A percentile compares a stretch with the other conserved stretches of the same genome.
Evolutionary conservation across 2,113 vertebrate species (phyloP).

Genomic region (Recurvirostra avosetta): DNA sequence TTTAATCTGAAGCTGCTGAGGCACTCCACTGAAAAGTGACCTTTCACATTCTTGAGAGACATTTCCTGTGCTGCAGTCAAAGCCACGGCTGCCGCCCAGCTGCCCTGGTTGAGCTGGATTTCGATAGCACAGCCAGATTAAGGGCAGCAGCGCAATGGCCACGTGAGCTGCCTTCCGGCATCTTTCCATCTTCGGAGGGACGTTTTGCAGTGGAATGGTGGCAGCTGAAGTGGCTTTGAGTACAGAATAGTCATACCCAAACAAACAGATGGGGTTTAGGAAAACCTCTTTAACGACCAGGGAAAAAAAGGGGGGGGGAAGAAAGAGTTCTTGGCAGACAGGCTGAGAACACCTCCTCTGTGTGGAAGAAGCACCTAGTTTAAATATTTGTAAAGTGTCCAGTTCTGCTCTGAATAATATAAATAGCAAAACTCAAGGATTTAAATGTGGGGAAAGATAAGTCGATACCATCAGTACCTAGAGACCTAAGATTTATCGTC

Average conservation of each 20-base stretch:
- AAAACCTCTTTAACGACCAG: rapidly evolving
- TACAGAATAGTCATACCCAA: not conserved
- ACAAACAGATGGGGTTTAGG: not conserved
- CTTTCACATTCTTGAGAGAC: not conserved
- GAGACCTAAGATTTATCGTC: not conserved
- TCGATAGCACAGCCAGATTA: not conserved
- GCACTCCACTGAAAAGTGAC: not conserved
- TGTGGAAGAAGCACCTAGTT: not conserved
- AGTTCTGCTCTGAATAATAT: not conserved
- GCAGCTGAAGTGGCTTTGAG: not conserved
- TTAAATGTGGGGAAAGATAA: not conserved
- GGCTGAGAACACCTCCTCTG: not conserved
- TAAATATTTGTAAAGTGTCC: not conserved
- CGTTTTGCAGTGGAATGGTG: rapidly evolving
- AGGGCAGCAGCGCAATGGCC: not conserved
- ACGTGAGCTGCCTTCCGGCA: not conserved
- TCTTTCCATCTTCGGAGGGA: not conserved
- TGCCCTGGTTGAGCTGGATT: not conserved
- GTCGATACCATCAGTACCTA: rapidly evolving
- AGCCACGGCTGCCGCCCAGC: not conserved
- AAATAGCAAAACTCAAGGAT: not conserved
- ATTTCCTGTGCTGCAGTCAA: rapidly evolving
- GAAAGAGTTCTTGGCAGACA: not conserved
- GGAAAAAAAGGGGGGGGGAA: too few species aligned
- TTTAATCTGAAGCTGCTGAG: not conserved